Base-by-base conservation (phyloP, 2,888 invertebrate genomes). In the Nebria brevicollis region DNA sequence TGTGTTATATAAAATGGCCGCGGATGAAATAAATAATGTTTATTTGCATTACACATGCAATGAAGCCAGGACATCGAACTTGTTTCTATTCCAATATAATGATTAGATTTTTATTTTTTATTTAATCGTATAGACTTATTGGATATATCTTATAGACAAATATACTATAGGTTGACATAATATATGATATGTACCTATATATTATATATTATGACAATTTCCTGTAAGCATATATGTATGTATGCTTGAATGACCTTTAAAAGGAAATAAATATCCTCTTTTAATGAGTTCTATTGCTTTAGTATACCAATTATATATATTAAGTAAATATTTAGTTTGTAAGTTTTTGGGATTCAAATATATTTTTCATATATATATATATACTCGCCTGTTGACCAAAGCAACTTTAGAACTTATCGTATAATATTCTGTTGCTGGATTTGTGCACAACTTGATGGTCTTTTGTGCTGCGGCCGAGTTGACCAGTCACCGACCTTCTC, bases 401-500 rank as follows among this genome's bases (percentile, higher is more conserved):
- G 20, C 20, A 1, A 20, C 20, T 20, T 20, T 20, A 20, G 20
- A 20, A 20, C 20, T 20, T 20, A 20, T 20, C 20, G 20, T 20
- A 20, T 20, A 20, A 34, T 34, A 34, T 34, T 4, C 34, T 34
- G 34, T 34, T 5, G 54, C 11, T 6, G 13, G 8, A 54, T 54
- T 54, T 54, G 54, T 54, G 54, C 54, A 54, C 54, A 54, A 54
- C 54, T 54, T 54, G 70, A 4, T 70, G 70, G 70, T 25, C 70
- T n/a, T 20, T 70, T 70, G 70, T 70, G 70, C 26, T 4, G 77
- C 66, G 83, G 82, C 84, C 84, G 86, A 85, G 86, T 84, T 85
- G 86, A 86, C 87, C 86, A 86, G 88, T 86, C 88, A 88, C 87
- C 88, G 87, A 88, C 88, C 88, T 88, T 88, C 87, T 87, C 87